Percentiles rank a stretch among this genome's conserved stretches.
phyloP scores from a whole-genome alignment of 2,113 vertebrate genomes.

The Haplochromis burtoni region DNA sequence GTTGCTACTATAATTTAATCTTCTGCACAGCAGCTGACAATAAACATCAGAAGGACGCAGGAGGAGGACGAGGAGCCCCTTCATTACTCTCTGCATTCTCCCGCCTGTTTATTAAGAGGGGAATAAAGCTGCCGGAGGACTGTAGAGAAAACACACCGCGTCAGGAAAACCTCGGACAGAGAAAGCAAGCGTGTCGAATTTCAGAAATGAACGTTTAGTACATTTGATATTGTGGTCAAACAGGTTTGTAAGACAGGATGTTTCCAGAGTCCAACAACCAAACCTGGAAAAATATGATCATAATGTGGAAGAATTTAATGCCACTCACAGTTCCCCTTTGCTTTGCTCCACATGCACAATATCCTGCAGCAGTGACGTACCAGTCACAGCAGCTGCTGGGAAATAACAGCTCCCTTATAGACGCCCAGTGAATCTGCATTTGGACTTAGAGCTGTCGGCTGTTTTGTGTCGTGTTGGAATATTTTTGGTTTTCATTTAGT shows the following conservation, averaged over 20 bases:
- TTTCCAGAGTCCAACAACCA: not conserved
- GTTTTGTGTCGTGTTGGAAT: not conserved
- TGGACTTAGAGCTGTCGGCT: not conserved
- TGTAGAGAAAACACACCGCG: not conserved
- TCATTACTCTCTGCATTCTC: not conserved
- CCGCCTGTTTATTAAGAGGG: constrained; percentile 8
- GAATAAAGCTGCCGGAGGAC: constrained; percentile 13
- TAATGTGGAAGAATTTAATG: not conserved
- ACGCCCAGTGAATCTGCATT: not conserved
- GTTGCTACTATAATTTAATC: not conserved
- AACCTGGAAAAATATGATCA: not conserved
- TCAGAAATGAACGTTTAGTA: not conserved
- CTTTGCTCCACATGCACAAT: not conserved
- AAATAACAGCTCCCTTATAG: accelerated
- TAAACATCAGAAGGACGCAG: not conserved
- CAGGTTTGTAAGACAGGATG: not conserved
- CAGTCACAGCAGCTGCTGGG: not conserved
- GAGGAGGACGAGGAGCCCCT: not conserved
- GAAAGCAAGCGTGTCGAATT: not conserved
- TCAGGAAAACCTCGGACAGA: not conserved
- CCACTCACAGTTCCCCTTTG: not conserved
- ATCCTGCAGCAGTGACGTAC: not conserved
- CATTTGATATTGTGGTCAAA: not conserved
- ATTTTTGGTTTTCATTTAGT: not conserved
- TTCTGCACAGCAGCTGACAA: not conserved